Evolutionary conservation across 2,797 vertebrate genomes (phyloP), one percentile per base, ranked within the genome.

Genomic region (Anomalospiza imberbis): DNA sequence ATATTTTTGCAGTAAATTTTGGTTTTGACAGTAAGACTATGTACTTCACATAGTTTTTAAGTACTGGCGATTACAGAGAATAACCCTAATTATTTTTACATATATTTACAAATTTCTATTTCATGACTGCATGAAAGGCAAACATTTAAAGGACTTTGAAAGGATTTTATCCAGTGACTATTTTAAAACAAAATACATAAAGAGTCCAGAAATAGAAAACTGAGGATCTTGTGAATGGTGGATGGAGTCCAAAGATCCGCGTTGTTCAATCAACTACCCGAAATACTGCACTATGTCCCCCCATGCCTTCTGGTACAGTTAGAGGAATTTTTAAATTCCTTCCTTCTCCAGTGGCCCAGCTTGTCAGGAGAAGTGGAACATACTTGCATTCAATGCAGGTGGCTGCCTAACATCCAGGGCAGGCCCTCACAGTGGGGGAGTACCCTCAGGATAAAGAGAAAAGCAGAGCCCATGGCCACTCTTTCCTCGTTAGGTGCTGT

Each of bases 371-470:
- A 78, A 78, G 42, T 22, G 32, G 34, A 68, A 82, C 72, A 85
- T 17, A 9, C 4, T 3, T 7, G 26, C 0, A 0, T 26, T 63
- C 36, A 48, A 28, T 0, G 0, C 0, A 1, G 5, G 29, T 44
- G 48, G 21, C 29, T 78, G 45, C 36, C 45, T 20, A 4, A 15
- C 32, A 87, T 1, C 9, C 24, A 53, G 45, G 40, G 18, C 42
- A 68, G 82, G 17, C 5, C 10, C 45, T 4, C 48, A 42, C 0
- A 0, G 2, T 4, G 24, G 45, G 21, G 10, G 3, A 38, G 7
- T 17, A 44, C 25, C 5, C 42, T 40, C 29, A 73, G 14, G 18
- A 31, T 36, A 14, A 47, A 34, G 5, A 34, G 3, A 24, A 42
- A 10, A 63, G 25, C 24, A 55, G 25, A 75, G 18, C 4, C 22